Percentiles rank a stretch among this genome's conserved stretches.
These are phyloP conservation scores for Chlamydotis undulata DNA, from an alignment of 2,113 vertebrate species.

Conservation along the genomic window DNA sequence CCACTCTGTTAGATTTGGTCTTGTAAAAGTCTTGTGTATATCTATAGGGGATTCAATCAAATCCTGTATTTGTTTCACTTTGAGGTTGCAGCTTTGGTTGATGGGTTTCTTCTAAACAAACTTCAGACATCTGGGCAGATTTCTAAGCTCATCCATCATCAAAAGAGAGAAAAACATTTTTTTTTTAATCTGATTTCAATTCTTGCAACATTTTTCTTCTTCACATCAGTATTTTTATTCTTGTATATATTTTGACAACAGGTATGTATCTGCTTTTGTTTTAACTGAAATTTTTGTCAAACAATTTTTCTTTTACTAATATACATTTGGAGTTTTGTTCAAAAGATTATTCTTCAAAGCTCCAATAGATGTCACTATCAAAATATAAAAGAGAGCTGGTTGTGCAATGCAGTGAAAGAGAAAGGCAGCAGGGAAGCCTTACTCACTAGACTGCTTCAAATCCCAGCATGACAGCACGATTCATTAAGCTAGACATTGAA, in stretches of 20 bases:
- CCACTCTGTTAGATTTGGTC: neutral
- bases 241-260: neutral
- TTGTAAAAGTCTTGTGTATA: neutral
- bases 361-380: constrained; percentile 83
- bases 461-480: constrained; percentile 6
- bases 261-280: neutral
- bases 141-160: neutral
- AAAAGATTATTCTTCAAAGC: constrained; percentile 57
- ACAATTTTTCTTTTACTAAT: neutral
- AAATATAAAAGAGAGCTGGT: constrained; percentile 73
- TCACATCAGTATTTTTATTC: neutral
- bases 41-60: neutral
- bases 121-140: neutral
- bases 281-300: neutral
- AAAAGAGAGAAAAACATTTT: neutral
- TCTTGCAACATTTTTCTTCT: neutral
- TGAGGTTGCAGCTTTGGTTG: neutral
- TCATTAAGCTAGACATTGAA: neutral
- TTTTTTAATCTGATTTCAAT: neutral
- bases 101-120: neutral
- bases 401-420: neutral
- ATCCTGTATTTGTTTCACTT: neutral
- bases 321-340: neutral
- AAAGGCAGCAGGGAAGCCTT: constrained; percentile 16
- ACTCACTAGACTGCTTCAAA: constrained; percentile 4